phyloP scores from a whole-genome alignment of 2,888 invertebrate species.

The Macroteleia sp. region DNA sequence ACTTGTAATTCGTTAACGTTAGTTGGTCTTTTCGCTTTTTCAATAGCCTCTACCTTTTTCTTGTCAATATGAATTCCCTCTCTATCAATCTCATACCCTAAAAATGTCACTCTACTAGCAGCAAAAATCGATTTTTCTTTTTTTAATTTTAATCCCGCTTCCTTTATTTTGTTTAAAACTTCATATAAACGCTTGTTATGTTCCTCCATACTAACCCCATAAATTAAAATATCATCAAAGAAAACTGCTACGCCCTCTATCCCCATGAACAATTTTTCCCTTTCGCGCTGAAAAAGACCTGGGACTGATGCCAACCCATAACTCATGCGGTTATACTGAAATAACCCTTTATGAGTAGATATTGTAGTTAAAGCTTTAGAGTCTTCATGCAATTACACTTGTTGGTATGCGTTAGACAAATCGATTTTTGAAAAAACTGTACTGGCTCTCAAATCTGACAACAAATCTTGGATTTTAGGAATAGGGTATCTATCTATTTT shows the following conservation, averaged over 20 bases:
- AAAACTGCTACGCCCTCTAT: conserved; percentile 61
- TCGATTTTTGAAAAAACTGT: conserved; percentile 59
- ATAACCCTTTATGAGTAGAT: conserved; percentile 69
- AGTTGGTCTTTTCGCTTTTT: too few species aligned
- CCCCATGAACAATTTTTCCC: conserved; percentile 73
- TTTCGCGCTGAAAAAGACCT: conserved; percentile 75
- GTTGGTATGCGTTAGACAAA: conserved; percentile 75
- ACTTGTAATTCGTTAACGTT: too few species aligned
- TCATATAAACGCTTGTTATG: too few species aligned
- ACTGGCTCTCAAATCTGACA: background rate
- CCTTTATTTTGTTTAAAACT: too few species aligned
- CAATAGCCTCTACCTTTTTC: too few species aligned
- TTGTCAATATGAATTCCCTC: too few species aligned
- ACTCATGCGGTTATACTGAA: conserved; percentile 68
- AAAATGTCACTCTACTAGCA: too few species aligned
- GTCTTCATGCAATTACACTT: conserved; percentile 72
- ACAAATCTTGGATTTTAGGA: background rate
- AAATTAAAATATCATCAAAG: conserved; percentile 71
- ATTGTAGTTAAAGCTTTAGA: conserved; percentile 68
- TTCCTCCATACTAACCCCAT: too few species aligned
- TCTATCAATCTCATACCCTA: too few species aligned
- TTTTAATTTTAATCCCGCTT: too few species aligned
- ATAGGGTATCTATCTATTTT: background rate
- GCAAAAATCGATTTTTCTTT: too few species aligned
- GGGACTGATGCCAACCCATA: conserved; percentile 77